Evolutionary conservation across 2,113 vertebrate species (phyloP), one percentile per base, ranked within the genome.

Genomic region (Macaca mulatta): DNA sequence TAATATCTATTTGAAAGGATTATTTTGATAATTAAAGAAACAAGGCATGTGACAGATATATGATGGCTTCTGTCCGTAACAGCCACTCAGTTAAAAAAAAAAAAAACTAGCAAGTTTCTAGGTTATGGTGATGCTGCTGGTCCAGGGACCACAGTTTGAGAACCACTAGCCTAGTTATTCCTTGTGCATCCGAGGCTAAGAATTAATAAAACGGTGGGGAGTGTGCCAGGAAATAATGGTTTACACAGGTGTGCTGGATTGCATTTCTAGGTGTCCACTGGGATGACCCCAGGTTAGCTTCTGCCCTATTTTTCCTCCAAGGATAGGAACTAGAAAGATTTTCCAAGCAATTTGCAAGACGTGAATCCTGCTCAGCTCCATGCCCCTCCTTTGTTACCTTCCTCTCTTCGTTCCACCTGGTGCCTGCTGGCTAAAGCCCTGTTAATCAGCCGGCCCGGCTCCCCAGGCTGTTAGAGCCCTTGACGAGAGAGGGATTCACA

Each of bases 381-480:
- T 8, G 20, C 12, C 18, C 16, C 18, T 14, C 50, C 20, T 38
- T 9, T 23, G 10, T 9, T 20, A 25, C 5, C 64, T 45, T 2
- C 10, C 40, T 48, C 30, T 23, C 2, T 14, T 72, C 43, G 55
- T 59, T 84, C 74, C 6, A 10, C n/a, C 38, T 70, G 38, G 69
- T 45, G 69, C 0, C 0, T 1, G 35, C 6, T 30, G 50, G n/a
- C 40, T 14, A 70, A 59, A 83, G 77, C 50, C 43, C 11, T 9
- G 9, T 4, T 43, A 2, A 14, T 72, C 1, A 67, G 84, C 35
- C 5, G 1, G 77, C 80, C 35, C 16, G 1, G n/a, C 90, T 57
- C 87, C 59, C 90, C 25, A 17, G 79, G 67, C 35, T 72, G 20
- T 40, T 3, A 22, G 17, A 30, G 89, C 20, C 5, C 35, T 4